A percentile compares a stretch with the other conserved stretches of the same genome.
phyloP scores from a whole-genome alignment of 2,888 invertebrate genomes.

The Sarcophaga rosellei region DNA sequence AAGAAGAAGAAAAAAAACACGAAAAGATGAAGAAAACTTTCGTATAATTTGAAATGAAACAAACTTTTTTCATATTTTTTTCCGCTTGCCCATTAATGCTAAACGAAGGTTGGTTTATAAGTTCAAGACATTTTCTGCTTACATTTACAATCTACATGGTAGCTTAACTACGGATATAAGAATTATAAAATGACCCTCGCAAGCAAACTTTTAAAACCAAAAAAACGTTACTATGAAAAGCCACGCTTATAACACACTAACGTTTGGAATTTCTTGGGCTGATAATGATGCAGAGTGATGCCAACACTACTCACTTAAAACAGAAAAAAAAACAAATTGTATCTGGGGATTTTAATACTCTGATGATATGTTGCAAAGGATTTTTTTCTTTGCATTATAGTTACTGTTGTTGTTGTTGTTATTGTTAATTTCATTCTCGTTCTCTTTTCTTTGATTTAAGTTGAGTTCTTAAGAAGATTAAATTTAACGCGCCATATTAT shows the following conservation, averaged over 20 bases:
- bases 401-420: constrained; percentile 28
- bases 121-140: neutral
- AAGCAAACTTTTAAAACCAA: constrained; percentile 11
- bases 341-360: constrained; percentile 55
- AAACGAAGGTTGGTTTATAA: neutral
- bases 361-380: constrained; percentile 59
- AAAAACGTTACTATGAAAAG: constrained; percentile 38
- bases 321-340: neutral
- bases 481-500: constrained; percentile 72
- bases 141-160: neutral
- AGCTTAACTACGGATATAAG: neutral
- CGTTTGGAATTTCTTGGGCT: constrained; percentile 51
- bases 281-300: constrained; percentile 69
- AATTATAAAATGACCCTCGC: constrained; percentile 34
- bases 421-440: constrained; percentile 12
- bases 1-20: neutral
- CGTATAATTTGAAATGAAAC: constrained; percentile 31
- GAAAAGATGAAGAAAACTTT: constrained; percentile 15
- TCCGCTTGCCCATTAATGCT: neutral
- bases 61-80: constrained; percentile 2
- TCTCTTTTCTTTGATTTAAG: constrained; percentile 53
- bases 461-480: constrained; percentile 72
- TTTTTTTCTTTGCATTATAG: neutral
- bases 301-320: constrained; percentile 49
- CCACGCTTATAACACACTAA: constrained; percentile 41